Evolutionary conservation across 2,888 invertebrate genomes (phyloP).

Genomic region (Incurvaria masculella): DNA sequence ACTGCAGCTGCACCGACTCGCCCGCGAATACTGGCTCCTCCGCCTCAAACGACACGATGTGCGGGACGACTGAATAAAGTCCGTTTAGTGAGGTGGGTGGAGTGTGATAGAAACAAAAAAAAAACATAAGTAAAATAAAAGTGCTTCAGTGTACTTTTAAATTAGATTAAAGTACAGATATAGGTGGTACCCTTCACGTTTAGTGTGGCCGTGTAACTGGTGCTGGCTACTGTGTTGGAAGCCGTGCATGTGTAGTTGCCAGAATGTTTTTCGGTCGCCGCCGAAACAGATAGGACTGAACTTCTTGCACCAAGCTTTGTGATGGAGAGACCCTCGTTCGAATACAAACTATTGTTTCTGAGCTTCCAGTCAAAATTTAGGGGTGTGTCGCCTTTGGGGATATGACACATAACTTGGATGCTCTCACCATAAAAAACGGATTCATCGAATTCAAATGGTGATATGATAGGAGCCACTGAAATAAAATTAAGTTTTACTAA

Average conservation of each 20-base stretch:
- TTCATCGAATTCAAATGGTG: slow-evolving; percentile 59
- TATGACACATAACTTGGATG: slow-evolving; percentile 55
- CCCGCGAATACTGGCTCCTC: slow-evolving; percentile 63
- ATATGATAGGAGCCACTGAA: slow-evolving; percentile 60
- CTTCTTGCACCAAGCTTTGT: slow-evolving; percentile 59
- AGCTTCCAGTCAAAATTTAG: slow-evolving; percentile 62
- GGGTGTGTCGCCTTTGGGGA: slow-evolving; percentile 69
- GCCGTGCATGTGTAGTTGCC: slow-evolving; percentile 77
- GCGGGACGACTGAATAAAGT: slow-evolving; percentile 54
- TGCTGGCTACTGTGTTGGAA: slow-evolving; percentile 63
- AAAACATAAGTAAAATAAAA: slow-evolving; percentile 24
- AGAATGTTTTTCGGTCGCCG: slow-evolving; percentile 64
- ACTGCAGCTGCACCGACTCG: slow-evolving; percentile 60
- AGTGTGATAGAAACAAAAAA: slow-evolving; percentile 6
- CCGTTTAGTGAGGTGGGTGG: slow-evolving; percentile 14
- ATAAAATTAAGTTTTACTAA: too few relatives aligned
- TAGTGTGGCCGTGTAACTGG: slow-evolving; percentile 60
- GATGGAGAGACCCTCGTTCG: slow-evolving; percentile 43
- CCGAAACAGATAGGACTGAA: slow-evolving; percentile 62
- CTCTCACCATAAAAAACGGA: slow-evolving; percentile 57
- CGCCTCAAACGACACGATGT: slow-evolving; percentile 61
- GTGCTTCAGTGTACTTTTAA: too few relatives aligned
- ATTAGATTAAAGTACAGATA: slow-evolving; percentile 25
- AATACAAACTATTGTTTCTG: slow-evolving; percentile 26
- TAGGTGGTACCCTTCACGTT: slow-evolving; percentile 66